Percentiles rank a stretch among this genome's conserved stretches.
Conservation (phyloP, 1,140 invertebrate genomes). For the Mamestra configurata region DNA sequence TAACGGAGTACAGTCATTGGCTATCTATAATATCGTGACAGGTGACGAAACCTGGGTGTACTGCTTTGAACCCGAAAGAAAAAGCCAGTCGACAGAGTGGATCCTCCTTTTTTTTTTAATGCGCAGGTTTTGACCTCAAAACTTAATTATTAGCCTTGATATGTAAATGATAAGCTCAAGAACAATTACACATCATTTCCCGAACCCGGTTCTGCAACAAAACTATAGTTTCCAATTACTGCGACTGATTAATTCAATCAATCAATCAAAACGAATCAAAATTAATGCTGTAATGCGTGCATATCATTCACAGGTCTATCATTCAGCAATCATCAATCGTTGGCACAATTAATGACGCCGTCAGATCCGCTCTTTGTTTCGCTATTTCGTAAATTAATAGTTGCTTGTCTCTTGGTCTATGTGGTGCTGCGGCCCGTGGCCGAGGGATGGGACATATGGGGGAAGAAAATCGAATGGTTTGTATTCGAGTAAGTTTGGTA, state of each 20-base stretch:
- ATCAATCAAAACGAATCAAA: slow-evolving; percentile 50
- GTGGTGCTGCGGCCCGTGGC: slow-evolving; percentile 37
- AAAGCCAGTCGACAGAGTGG: no score
- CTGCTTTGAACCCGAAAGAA: no score
- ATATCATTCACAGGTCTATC: slow-evolving; percentile 37
- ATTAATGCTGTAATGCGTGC: slow-evolving; percentile 14
- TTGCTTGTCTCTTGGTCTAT: slow-evolving; percentile 53
- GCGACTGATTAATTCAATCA: slow-evolving; percentile 40
- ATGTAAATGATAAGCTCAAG: neutral
- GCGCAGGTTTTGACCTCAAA: no score
- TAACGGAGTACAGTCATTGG: no score
- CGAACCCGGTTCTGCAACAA: neutral
- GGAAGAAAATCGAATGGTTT: slow-evolving; percentile 27
- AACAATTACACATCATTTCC: neutral
- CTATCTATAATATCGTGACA: no score
- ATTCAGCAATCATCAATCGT: slow-evolving; percentile 47
- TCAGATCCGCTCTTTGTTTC: slow-evolving; percentile 44
- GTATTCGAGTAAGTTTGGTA: neutral
- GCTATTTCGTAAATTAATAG: slow-evolving; percentile 49
- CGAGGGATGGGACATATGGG: slow-evolving; percentile 17
- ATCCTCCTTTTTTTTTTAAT: no score
- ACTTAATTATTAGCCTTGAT: neutral
- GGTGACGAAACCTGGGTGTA: no score
- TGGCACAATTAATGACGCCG: slow-evolving; percentile 48
- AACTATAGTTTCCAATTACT: slow-evolving; percentile 33